Conservation (phyloP, 2,888 invertebrate species). For the Trilocha varians region DNA sequence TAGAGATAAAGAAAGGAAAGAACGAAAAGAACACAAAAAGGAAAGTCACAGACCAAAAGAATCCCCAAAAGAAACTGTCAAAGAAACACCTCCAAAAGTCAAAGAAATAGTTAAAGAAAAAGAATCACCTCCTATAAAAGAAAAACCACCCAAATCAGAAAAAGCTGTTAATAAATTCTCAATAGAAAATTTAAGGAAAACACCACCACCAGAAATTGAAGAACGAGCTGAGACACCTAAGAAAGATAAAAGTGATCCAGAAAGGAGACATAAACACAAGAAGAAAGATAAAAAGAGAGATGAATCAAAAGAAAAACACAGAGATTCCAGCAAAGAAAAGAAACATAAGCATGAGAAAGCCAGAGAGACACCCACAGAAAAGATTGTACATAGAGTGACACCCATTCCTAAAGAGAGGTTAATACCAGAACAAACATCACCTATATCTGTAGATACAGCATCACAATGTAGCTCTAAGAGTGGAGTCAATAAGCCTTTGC, state of each 20-base stretch:
- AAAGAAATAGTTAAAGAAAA: conserved; percentile 49
- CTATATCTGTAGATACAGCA: conserved; percentile 64
- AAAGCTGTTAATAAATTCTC: conserved; percentile 62
- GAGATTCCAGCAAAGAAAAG: conserved; percentile 67
- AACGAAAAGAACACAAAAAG: conserved; percentile 73
- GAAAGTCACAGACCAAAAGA: conserved; percentile 67
- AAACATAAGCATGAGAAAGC: conserved; percentile 72
- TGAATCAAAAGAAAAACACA: conserved; percentile 76
- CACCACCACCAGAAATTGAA: conserved; percentile 51
- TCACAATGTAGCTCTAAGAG: conserved; percentile 68
- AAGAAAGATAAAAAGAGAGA: conserved; percentile 78
- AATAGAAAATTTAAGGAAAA: conserved; percentile 62
- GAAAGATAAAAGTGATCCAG: conserved; percentile 67
- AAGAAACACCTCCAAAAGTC: conserved; percentile 45
- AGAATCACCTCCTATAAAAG: conserved; percentile 41
- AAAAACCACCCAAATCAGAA: conserved; percentile 46
- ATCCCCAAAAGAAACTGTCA: conserved; percentile 49
- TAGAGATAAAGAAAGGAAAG: conserved; percentile 74
- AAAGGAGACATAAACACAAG: conserved; percentile 75
- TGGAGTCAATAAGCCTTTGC: conserved; percentile 49
- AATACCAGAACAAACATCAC: conserved; percentile 54
- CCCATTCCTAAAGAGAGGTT: conserved; percentile 52
- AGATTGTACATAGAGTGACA: conserved; percentile 56
- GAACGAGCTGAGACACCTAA: conserved; percentile 50
- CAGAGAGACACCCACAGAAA: conserved; percentile 58